These are phyloP conservation scores for Smutsia temminckii DNA, from an alignment of 2,797 vertebrate genomes.

Conservation along the genomic window DNA sequence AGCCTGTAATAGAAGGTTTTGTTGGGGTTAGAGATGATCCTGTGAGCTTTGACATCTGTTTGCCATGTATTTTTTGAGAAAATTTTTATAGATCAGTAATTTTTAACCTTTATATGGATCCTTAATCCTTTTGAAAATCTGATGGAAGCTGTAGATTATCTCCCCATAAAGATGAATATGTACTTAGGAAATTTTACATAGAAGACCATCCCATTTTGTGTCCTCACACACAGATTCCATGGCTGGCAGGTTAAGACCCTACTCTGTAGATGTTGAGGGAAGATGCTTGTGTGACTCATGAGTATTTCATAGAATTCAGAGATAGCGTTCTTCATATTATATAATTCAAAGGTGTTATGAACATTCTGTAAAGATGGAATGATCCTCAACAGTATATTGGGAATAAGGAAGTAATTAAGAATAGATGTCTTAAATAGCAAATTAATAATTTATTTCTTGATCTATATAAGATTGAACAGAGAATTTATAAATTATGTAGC, in stretches of 20 bases:
- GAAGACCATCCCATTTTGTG: background rate
- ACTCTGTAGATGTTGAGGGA: background rate
- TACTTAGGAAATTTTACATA: background rate
- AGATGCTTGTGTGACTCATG: background rate
- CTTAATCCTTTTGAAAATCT: conserved; percentile 20
- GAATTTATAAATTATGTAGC: background rate
- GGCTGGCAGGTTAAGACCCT: background rate
- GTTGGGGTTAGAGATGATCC: background rate
- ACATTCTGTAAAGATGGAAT: background rate
- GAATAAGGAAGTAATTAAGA: background rate
- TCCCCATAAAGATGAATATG: background rate
- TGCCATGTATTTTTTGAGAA: conserved; percentile 33
- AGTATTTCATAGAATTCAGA: background rate
- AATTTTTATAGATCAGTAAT: background rate
- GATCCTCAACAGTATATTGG: background rate
- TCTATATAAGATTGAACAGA: background rate
- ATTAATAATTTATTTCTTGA: background rate
- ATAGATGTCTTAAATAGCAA: conserved; percentile 8
- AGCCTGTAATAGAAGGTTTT: background rate
- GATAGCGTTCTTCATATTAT: background rate
- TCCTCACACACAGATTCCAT: background rate
- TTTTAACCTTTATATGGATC: background rate
- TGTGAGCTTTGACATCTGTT: background rate
- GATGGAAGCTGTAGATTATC: background rate
- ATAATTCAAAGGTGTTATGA: background rate